A percentile compares a stretch with the other conserved stretches of the same genome.
These are phyloP conservation scores for Zaprionus capensis DNA, from an alignment of 1,140 invertebrate genomes.

Conservation along the genomic window DNA sequence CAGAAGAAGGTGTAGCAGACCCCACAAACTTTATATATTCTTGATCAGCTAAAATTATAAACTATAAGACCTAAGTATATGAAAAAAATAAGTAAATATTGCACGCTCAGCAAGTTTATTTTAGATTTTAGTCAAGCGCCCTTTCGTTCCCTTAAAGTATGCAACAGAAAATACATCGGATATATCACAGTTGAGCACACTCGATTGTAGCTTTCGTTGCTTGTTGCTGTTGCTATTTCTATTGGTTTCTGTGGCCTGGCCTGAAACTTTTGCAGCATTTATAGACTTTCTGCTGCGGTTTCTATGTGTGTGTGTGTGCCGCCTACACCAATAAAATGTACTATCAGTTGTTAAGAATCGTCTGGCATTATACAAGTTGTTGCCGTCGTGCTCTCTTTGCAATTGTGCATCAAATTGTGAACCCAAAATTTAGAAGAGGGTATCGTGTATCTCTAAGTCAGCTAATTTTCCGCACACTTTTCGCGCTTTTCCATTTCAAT, in stretches of 20 bases:
- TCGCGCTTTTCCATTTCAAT: slow-evolving; percentile 54
- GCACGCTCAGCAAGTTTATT: too few relatives aligned
- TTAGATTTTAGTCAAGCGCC: too few relatives aligned
- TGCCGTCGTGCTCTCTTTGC: slow-evolving; percentile 8
- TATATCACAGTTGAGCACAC: too few relatives aligned
- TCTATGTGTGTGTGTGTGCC: neutral
- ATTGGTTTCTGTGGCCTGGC: slow-evolving; percentile 59
- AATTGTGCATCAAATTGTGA: slow-evolving; percentile 52
- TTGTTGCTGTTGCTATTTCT: slow-evolving; percentile 45
- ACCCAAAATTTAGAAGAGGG: slow-evolving; percentile 1
- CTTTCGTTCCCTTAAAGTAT: too few relatives aligned
- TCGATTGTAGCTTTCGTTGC: neutral
- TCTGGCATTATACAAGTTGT: slow-evolving; percentile 43
- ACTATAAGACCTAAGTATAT: too few relatives aligned
- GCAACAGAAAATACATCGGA: too few relatives aligned
- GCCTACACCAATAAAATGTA: slow-evolving; percentile 19
- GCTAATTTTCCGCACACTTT: slow-evolving; percentile 47
- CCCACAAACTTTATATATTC: too few relatives aligned
- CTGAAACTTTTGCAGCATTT: slow-evolving; percentile 68
- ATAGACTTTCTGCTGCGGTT: slow-evolving; percentile 62
- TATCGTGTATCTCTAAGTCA: slow-evolving; percentile 46
- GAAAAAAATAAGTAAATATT: too few relatives aligned
- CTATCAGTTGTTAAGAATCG: slow-evolving; percentile 51
- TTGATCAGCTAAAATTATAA: too few relatives aligned
- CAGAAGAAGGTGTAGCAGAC: too few relatives aligned